These are phyloP conservation scores for Microcebus jonahi DNA, from an alignment of 2,113 vertebrate species.

Conservation along the genomic window DNA sequence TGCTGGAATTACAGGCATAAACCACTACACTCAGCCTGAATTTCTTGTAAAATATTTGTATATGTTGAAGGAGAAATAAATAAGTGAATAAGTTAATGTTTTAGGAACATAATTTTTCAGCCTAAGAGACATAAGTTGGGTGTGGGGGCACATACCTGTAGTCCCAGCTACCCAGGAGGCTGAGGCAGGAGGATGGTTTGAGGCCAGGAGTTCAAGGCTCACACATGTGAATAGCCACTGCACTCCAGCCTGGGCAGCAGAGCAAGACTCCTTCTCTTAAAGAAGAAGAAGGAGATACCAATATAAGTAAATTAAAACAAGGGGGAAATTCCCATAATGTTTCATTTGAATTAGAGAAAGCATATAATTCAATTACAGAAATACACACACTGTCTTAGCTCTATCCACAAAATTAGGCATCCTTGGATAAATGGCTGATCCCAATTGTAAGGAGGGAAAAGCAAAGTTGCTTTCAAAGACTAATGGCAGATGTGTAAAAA, in stretches of 20 bases:
- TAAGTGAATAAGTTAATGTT: not conserved
- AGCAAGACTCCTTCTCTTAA: not conserved
- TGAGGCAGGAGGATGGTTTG: too few species aligned
- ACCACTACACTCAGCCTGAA: too few species aligned
- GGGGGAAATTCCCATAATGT: accelerated
- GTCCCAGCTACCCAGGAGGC: too few species aligned
- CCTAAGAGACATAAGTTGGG: not conserved
- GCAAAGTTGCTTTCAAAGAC: not conserved
- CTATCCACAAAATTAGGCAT: not conserved
- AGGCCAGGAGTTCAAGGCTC: too few species aligned
- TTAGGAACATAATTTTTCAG: not conserved
- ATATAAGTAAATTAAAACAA: not conserved
- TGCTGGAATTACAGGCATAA: too few species aligned
- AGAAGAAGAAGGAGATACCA: not conserved
- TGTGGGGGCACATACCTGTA: too few species aligned
- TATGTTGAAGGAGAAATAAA: not conserved
- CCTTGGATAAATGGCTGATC: not conserved
- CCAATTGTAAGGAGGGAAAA: not conserved
- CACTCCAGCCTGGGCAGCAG: too few species aligned
- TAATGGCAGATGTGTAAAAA: not conserved
- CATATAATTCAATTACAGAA: not conserved
- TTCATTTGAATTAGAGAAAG: not conserved
- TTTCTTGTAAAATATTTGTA: not conserved
- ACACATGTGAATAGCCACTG: too few species aligned
- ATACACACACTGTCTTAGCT: not conserved